Conservation (phyloP, 2,797 vertebrate genomes). For the Cyclura pinguis region DNA sequence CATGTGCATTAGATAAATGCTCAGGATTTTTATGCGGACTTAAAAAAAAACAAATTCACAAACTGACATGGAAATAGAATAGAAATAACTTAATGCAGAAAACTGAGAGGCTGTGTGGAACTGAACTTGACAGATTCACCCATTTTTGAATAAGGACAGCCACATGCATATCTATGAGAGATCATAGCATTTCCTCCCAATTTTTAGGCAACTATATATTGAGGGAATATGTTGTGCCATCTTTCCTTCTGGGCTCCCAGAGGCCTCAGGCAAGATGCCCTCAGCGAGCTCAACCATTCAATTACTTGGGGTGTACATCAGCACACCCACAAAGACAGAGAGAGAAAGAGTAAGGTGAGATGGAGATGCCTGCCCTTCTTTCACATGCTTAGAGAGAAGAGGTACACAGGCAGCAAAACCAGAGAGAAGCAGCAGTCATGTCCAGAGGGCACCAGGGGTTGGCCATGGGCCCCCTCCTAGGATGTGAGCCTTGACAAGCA, state of each 20-base stretch:
- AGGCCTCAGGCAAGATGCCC: not conserved
- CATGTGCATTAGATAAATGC: too few species aligned
- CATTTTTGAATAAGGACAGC: not conserved
- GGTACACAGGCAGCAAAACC: not conserved
- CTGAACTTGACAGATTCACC: not conserved
- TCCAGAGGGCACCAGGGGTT: not conserved
- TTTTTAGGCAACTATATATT: conserved; percentile 50
- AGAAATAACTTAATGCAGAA: not conserved
- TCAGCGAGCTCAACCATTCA: not conserved
- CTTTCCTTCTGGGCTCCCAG: not conserved
- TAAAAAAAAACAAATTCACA: too few species aligned
- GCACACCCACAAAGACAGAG: not conserved
- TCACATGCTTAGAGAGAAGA: not conserved
- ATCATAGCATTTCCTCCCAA: not conserved
- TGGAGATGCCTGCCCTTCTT: not conserved
- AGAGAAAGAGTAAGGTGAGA: not conserved
- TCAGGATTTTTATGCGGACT: too few species aligned
- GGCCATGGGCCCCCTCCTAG: not conserved
- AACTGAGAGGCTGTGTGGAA: not conserved
- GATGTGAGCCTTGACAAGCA: not conserved
- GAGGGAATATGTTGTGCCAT: conserved; percentile 46
- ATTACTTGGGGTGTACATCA: not conserved
- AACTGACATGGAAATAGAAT: too few species aligned
- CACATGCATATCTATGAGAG: conserved; percentile 12
- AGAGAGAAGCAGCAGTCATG: not conserved